These are phyloP conservation scores for Craniophora ligustri DNA, from an alignment of 2,888 invertebrate species.

Conservation along the genomic window DNA sequence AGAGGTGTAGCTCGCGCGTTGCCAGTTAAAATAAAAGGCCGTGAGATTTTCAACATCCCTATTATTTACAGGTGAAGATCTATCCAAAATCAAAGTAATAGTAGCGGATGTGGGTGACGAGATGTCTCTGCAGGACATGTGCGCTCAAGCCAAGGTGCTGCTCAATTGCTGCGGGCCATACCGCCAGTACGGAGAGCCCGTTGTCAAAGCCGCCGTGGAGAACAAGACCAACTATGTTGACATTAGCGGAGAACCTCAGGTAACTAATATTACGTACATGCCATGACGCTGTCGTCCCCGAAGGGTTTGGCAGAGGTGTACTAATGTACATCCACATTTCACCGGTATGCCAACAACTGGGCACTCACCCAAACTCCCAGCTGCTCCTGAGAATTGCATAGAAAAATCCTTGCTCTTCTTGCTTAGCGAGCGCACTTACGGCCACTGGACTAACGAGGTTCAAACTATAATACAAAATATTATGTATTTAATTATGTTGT, in stretches of 20 bases:
- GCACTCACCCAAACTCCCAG: no score
- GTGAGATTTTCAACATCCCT: background rate
- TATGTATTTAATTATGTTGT: no score
- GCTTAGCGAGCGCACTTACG: no score
- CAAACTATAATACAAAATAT: no score
- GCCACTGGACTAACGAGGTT: no score
- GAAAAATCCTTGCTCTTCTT: no score
- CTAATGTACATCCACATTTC: no score
- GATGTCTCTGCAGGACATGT: conserved; percentile 94
- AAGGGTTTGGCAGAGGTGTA: no score
- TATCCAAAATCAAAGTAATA: conserved; percentile 90
- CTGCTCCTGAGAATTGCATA: no score
- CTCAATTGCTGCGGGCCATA: conserved; percentile 98
- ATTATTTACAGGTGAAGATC: conserved; percentile 84
- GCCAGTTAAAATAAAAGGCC: no score
- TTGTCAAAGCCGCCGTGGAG: conserved; percentile 96
- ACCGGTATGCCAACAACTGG: no score
- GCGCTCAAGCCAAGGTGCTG: conserved; percentile 92
- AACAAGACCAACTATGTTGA: conserved; percentile 96
- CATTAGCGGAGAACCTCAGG: conserved; percentile 97
- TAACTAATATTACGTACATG: conserved; percentile 57
- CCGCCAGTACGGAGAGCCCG: conserved; percentile 95
- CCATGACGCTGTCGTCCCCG: background rate
- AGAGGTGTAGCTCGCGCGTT: no score
- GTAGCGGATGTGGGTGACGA: conserved; percentile 93